Evolutionary conservation across 2,797 vertebrate species (phyloP).

Genomic region (Xiphorhynchus erythropygius): DNA sequence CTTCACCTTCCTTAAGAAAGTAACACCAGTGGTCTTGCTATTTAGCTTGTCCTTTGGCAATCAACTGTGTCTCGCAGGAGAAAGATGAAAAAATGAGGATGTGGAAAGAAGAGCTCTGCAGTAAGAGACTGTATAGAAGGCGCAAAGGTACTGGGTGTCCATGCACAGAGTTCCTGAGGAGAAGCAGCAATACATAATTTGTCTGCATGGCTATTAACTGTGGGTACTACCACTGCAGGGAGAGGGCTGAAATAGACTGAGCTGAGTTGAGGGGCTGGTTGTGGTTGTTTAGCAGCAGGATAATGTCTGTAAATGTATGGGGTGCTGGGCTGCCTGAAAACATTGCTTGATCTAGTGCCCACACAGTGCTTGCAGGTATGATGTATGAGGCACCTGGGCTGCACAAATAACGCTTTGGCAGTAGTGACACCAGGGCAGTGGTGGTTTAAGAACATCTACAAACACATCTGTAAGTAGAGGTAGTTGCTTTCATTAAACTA

Average conservation of each 20-base stretch:
- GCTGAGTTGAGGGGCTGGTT: neutral
- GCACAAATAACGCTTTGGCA: neutral
- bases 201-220: rapidly evolving
- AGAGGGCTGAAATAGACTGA: neutral
- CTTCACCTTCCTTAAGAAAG: neutral
- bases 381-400: neutral
- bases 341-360: rapidly evolving
- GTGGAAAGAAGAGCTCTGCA: neutral
- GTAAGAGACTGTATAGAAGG: neutral
- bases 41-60: neutral
- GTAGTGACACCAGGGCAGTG: neutral
- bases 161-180: rapidly evolving
- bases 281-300: neutral
- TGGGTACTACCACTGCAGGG: neutral
- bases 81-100: neutral
- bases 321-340: neutral
- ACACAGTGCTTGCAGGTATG: rapidly evolving
- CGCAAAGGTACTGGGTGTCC: neutral
- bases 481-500: neutral
- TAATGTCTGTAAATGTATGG: neutral
- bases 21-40: neutral
- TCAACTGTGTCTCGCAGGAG: neutral
- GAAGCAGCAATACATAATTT: neutral
- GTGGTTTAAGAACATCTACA: neutral
- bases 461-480: neutral